These are phyloP conservation scores for Habropoda laboriosa DNA, from an alignment of 1,140 invertebrate genomes.

Conservation along the genomic window DNA sequence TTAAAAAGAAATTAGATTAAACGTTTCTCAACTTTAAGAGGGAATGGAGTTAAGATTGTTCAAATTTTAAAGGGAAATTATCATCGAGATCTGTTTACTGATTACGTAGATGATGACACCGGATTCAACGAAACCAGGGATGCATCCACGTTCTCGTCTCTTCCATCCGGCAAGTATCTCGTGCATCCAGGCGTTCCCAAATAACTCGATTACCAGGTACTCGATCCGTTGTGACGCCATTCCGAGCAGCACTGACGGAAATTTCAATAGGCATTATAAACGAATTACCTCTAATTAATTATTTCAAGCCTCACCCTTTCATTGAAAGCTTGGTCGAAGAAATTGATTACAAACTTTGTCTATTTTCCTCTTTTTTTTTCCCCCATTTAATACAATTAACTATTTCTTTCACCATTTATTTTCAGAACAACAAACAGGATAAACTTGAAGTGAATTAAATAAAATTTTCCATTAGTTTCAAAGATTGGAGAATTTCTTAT, in stretches of 20 bases:
- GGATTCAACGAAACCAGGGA: slow-evolving; percentile 92
- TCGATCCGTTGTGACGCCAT: slow-evolving; percentile 92
- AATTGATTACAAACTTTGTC: not conserved
- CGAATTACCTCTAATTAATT: slow-evolving; percentile 10
- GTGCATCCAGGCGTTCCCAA: slow-evolving; percentile 88
- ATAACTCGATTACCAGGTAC: slow-evolving; percentile 89
- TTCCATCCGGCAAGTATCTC: slow-evolving; percentile 88
- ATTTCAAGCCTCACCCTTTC: not conserved
- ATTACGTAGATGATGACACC: slow-evolving; percentile 91
- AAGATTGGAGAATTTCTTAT: not conserved
- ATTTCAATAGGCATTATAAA: slow-evolving; percentile 26
- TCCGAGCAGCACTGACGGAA: slow-evolving; percentile 87
- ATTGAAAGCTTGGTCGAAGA: not conserved
- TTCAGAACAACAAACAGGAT: not conserved
- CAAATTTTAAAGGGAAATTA: too few species aligned
- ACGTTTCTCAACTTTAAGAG: too few species aligned
- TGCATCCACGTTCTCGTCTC: slow-evolving; percentile 89
- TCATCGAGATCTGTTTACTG: slow-evolving; percentile 84
- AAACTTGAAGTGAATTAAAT: too few species aligned
- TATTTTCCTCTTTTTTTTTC: not conserved
- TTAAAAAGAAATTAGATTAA: too few species aligned
- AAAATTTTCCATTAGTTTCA: too few species aligned
- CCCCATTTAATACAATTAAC: too few species aligned
- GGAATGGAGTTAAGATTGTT: too few species aligned
- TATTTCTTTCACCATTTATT: not conserved